Conservation (phyloP, 2,797 vertebrate genomes). For the Syngnathus rostellatus region DNA sequence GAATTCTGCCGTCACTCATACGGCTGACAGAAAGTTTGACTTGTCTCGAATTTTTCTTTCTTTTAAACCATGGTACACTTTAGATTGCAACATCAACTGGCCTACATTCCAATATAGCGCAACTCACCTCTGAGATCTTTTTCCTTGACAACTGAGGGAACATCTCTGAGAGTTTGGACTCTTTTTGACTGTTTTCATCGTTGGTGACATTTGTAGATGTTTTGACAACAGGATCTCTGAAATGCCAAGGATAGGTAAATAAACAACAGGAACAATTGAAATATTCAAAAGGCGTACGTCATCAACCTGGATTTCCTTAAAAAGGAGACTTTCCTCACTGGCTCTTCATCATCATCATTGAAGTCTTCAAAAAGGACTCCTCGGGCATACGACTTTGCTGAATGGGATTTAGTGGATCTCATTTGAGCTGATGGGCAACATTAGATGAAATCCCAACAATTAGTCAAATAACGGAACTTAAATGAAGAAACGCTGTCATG, state of each 20-base stretch:
- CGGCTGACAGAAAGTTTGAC: background rate
- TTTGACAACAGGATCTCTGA: conserved; percentile 32
- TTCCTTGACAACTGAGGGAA: conserved; percentile 74
- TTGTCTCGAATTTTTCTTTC: background rate
- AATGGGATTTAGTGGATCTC: conserved; percentile 28
- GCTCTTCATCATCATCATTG: conserved; percentile 42
- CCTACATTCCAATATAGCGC: background rate
- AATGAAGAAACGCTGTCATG: too few relatives aligned
- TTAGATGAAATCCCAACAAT: background rate
- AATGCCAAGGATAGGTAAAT: background rate
- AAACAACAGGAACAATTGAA: background rate
- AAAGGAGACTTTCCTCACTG: conserved; percentile 25
- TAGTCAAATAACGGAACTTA: background rate
- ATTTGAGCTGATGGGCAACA: conserved; percentile 27
- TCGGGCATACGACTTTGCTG: conserved; percentile 33
- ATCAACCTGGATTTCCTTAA: conserved; percentile 42
- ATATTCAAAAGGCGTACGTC: background rate
- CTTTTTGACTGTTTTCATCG: conserved; percentile 58
- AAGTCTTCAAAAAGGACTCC: conserved; percentile 60
- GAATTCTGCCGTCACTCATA: too few relatives aligned
- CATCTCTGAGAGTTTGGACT: conserved; percentile 69
- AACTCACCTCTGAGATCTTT: conserved; percentile 69
- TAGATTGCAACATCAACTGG: background rate
- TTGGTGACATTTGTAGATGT: conserved; percentile 36
- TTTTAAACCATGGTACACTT: background rate